Base-by-base conservation (phyloP, 2,888 invertebrate species). In the Orthosia cruda region DNA sequence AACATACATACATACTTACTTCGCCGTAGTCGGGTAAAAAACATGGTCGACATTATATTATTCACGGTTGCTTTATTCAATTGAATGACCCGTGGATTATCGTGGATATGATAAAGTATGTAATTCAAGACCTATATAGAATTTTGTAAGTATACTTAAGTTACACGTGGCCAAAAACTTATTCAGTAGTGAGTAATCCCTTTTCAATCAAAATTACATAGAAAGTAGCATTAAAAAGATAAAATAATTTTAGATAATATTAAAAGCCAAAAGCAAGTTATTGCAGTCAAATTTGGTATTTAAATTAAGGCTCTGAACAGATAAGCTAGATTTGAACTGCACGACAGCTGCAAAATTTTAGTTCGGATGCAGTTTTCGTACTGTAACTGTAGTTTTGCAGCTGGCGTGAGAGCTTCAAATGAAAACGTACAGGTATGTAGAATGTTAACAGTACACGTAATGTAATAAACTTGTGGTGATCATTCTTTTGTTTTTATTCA, bases 401-500 rank as follows among this genome's bases (percentile, higher is more conserved):
- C 54, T 4, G 1, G 15, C 5, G 5, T 23, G 54, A 55, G 7
- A 20, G 54, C 9, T 12, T 23, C 50, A 26, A n/a, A 23, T 4
- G 55, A 65, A 64, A 64, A 40, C 15, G 64, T 64, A 77, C 77
- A 64, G 77, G 65, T 64, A 65, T 40, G n/a, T 59, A 57, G n/a
- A n/a, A 59, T 74, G 7, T 59, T 61, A 61, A 23, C 20, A 74
- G 59, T 59, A 75, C 32, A 47, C n/a, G 9, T 54, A 40, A 76
- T 77, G 3, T 45, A 76, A 81, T 77, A 75, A 77, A 77, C 15
- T 81, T 57, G 62, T 77, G 63, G 13, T 63, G 75, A 81, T 57
- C 4, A 74, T 50, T 45, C n/a, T 32, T 81, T 23, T 40, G n/a
- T 62, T 81, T 81, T 81, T n/a, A 32, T 76, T 75, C 1, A 15